Conservation (phyloP, 1,140 invertebrate species). For the Drosophila nigrodunni region DNA sequence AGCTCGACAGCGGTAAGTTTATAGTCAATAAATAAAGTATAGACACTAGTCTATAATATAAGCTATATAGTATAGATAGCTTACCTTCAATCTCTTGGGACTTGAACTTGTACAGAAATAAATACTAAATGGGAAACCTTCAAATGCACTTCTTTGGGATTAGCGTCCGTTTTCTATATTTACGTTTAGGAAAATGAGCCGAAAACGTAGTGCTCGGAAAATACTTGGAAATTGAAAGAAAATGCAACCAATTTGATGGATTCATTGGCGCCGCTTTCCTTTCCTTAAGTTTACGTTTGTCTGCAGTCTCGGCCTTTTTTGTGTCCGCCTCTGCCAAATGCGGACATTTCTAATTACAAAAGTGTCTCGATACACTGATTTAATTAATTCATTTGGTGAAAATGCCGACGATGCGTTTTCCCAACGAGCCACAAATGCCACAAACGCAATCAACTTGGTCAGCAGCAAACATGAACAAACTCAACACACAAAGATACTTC, state of each 20-base stretch:
- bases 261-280: slow-evolving; percentile 67
- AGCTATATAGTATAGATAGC: not conserved
- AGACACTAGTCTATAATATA: not conserved
- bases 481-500: not conserved
- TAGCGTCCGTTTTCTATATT: slow-evolving; percentile 36
- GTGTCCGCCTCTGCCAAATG: slow-evolving; percentile 62
- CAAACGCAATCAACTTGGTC: slow-evolving; percentile 24
- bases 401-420: slow-evolving; percentile 62
- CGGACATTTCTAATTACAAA: slow-evolving; percentile 78
- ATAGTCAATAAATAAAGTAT: not conserved
- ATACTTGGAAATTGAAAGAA: slow-evolving; percentile 69
- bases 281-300: slow-evolving; percentile 14
- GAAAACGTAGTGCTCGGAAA: slow-evolving; percentile 40
- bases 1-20: slow-evolving; percentile 77
- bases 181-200: slow-evolving; percentile 28
- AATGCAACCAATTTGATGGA: slow-evolving; percentile 15
- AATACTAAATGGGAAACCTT: not conserved
- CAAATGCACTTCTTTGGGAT: not conserved
- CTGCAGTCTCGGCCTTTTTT: slow-evolving; percentile 11
- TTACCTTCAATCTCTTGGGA: not conserved
- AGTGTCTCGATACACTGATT: slow-evolving; percentile 68
- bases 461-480: slow-evolving; percentile 16
- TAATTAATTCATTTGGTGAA: slow-evolving; percentile 82
- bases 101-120: slow-evolving; percentile 30
- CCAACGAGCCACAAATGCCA: slow-evolving; percentile 38